Base-by-base conservation (phyloP, 2,113 vertebrate species). In the Lophochroa leadbeateri region DNA sequence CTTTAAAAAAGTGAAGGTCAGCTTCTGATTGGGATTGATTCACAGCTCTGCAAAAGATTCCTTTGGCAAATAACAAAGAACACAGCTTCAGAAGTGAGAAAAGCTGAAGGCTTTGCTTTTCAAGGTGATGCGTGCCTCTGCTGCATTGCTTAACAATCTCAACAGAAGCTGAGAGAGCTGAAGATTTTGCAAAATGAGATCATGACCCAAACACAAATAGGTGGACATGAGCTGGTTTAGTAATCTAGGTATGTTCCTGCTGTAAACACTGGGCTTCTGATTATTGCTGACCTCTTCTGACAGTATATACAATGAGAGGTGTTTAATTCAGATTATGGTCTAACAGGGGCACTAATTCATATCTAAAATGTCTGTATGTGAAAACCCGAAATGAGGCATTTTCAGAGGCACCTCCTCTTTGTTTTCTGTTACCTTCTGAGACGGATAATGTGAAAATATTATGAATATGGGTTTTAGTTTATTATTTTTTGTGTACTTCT, bases 111-210 rank as follows among this genome's bases (percentile, higher is more conserved):
- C 37, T 74, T 81, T 43, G 11, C 60, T 77, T 57, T 84, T 78
- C 33, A 29, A 18, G 46, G 25, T 37, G 72, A 17, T 74, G 11
- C 0, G 1, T 58, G 49, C 79, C 76, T 28, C 27, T 0, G 2
- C 52, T 77, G 49, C 20, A 29, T 5, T 67, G 61, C 35, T 85
- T 68, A 72, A 72, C 39, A 65, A 7, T 57, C 84, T 52, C 70
- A 58, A 3, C 0, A 76, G 77, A 78, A 76, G 41, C 33, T 43
- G 44, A 47, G 13, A 57, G 43, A 60, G 50, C 17, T 55, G 46
- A 82, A 47, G 44, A 77, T 86, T 93, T 82, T 93, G 41, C 57
- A 87, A 82, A 92, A 88, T 72, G 57, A 82, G 86, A 46, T 94
- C 20, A 55, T 61, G 74, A 72, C 52, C 69, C 24, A 61, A 68